Evolutionary conservation across 2,888 invertebrate genomes (phyloP).

Genomic region (Noctua fimbriata): DNA sequence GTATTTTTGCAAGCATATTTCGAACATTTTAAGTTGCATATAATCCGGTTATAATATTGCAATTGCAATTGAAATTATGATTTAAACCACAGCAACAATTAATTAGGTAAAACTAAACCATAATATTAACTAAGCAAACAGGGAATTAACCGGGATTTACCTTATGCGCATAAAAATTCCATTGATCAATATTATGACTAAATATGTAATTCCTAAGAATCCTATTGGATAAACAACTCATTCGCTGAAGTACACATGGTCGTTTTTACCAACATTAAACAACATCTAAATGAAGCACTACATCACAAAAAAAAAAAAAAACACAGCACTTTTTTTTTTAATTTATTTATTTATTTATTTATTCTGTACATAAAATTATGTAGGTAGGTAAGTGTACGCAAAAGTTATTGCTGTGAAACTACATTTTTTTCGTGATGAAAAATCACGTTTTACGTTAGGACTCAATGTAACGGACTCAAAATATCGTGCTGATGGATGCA

Average conservation of each 20-base stretch:
- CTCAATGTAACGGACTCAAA: too few relatives aligned
- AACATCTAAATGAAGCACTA: neutral
- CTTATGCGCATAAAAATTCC: neutral
- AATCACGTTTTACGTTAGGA: too few relatives aligned
- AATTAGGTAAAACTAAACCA: neutral
- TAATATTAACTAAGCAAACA: neutral
- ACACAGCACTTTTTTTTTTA: too few relatives aligned
- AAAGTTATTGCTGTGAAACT: too few relatives aligned
- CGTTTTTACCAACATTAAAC: neutral
- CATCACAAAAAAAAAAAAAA: too few relatives aligned
- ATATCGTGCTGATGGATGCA: too few relatives aligned
- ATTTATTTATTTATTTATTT: too few relatives aligned
- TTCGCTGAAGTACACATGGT: neutral
- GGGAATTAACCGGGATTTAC: conserved; percentile 12
- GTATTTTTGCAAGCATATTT: neutral
- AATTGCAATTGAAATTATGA: neutral
- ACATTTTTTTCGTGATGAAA: too few relatives aligned
- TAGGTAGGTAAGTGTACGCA: too few relatives aligned
- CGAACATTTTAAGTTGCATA: neutral
- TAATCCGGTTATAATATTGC: neutral
- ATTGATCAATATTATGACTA: neutral
- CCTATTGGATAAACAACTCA: neutral
- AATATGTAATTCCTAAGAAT: neutral
- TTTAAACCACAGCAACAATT: conserved; percentile 4
- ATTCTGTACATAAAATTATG: too few relatives aligned